A percentile compares a stretch with the other conserved stretches of the same genome.
These are phyloP conservation scores for Drosophila bocqueti DNA, from an alignment of 1,140 invertebrate species.

Conservation along the genomic window DNA sequence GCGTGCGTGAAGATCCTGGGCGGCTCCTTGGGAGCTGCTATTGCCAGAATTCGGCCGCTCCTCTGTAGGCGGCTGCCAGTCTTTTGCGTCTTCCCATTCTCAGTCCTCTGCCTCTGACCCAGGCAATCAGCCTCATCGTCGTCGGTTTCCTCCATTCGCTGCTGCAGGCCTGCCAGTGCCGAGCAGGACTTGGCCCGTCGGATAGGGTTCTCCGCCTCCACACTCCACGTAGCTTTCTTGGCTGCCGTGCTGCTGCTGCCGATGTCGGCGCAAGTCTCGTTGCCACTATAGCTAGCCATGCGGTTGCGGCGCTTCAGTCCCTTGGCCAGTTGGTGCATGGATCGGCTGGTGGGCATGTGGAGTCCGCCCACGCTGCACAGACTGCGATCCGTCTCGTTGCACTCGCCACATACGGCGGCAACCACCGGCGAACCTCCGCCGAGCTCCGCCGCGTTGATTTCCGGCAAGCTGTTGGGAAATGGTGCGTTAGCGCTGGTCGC, in stretches of 20 bases:
- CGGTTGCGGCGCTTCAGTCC: conserved; percentile 86
- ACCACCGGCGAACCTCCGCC: conserved; percentile 16
- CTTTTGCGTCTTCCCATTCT: conserved; percentile 69
- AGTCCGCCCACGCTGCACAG: conserved; percentile 87
- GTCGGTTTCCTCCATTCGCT: conserved; percentile 23
- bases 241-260: conserved; percentile 20
- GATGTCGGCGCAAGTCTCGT: conserved; percentile 50
- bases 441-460: conserved; percentile 46
- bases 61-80: conserved; percentile 72
- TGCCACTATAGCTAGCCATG: conserved; percentile 79
- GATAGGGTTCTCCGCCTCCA: conserved; percentile 39
- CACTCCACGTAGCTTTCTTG: conserved; percentile 43
- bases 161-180: conserved; percentile 38
- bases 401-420: conserved; percentile 74
- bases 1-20: conserved; percentile 41
- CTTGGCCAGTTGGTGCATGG: conserved; percentile 88
- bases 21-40: conserved; percentile 50
- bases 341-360: conserved; percentile 88
- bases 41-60: conserved; percentile 72
- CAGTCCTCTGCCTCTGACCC: conserved; percentile 33
- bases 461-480: conserved; percentile 21
- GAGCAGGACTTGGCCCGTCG: conserved; percentile 76
- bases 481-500: conserved; percentile 13
- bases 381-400: conserved; percentile 85
- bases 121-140: conserved; percentile 68